Percentiles rank a stretch among this genome's conserved stretches.
These are phyloP conservation scores for Acridotheres tristis DNA, from an alignment of 2,797 vertebrate genomes.

Conservation along the genomic window DNA sequence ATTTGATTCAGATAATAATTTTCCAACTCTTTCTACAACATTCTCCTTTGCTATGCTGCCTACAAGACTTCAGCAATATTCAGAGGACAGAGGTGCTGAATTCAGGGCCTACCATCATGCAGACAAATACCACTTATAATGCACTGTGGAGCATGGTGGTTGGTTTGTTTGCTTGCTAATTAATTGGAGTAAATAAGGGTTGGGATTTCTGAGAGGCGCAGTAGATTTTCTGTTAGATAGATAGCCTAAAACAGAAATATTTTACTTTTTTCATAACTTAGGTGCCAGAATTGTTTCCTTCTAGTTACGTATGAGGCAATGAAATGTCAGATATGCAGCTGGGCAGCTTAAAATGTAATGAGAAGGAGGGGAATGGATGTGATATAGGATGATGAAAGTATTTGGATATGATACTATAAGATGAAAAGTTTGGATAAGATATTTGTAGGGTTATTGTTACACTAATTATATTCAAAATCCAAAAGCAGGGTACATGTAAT, in stretches of 20 bases:
- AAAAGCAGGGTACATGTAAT: neutral
- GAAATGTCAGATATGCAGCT: neutral
- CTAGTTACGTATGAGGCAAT: neutral
- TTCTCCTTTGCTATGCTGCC: neutral
- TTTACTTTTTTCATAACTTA: neutral
- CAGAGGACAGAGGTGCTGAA: neutral
- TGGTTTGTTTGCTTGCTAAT: neutral
- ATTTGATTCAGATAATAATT: neutral
- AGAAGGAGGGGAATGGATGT: neutral
- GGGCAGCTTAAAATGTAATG: neutral
- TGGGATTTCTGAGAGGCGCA: neutral
- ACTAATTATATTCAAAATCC: neutral
- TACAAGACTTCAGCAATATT: neutral
- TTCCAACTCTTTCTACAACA: neutral
- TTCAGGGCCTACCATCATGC: neutral
- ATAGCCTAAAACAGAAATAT: neutral
- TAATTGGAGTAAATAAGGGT: neutral
- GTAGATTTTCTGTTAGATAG: neutral
- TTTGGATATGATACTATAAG: neutral
- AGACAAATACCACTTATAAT: neutral
- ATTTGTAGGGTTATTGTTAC: neutral
- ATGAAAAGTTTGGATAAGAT: neutral
- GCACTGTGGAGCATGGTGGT: neutral
- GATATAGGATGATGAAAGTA: neutral
- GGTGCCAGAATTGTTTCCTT: neutral